Evolutionary conservation across 64 coral and sea anemone species (phyloP).

Genomic region (Stichodactyla mertensii): DNA sequence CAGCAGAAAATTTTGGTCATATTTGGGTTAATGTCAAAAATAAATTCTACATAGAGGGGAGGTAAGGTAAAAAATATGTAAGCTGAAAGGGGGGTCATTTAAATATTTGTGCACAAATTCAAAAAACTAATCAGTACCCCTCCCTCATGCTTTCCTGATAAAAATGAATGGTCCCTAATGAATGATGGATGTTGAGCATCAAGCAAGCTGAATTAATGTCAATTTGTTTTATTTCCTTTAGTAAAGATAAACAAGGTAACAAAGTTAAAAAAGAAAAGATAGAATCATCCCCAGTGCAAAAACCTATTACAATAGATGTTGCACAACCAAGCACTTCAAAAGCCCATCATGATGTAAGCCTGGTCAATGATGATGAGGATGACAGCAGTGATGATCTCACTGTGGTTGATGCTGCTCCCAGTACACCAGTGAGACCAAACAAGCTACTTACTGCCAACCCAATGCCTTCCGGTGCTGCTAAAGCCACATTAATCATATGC

Average conservation of each 20-base stretch:
- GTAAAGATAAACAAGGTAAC: slow-evolving; percentile 16
- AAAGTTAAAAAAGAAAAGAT: slow-evolving; percentile 19
- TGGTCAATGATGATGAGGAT: not conserved
- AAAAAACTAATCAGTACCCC: too few relatives aligned
- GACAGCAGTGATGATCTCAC: not conserved
- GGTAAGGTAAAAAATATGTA: too few relatives aligned
- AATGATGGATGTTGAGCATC: not conserved
- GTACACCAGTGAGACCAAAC: not conserved
- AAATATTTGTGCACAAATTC: too few relatives aligned
- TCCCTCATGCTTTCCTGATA: too few relatives aligned
- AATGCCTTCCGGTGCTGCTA: not conserved
- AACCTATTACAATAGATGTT: not conserved
- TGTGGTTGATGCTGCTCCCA: not conserved
- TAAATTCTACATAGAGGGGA: too few relatives aligned
- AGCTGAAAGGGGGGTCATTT: too few relatives aligned
- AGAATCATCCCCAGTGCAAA: not conserved
- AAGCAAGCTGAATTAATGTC: not conserved
- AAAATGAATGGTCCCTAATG: too few relatives aligned
- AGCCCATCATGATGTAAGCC: not conserved
- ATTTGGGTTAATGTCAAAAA: too few relatives aligned
- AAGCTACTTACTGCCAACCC: not conserved
- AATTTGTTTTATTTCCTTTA: not conserved
- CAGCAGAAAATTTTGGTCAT: too few relatives aligned
- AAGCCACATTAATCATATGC: slow-evolving; percentile 76
- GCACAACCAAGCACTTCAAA: slow-evolving; percentile 1